Evolutionary conservation across 1,140 invertebrate species (phyloP), one percentile per base, ranked within the genome.

Genomic region (Nasonia giraulti): DNA sequence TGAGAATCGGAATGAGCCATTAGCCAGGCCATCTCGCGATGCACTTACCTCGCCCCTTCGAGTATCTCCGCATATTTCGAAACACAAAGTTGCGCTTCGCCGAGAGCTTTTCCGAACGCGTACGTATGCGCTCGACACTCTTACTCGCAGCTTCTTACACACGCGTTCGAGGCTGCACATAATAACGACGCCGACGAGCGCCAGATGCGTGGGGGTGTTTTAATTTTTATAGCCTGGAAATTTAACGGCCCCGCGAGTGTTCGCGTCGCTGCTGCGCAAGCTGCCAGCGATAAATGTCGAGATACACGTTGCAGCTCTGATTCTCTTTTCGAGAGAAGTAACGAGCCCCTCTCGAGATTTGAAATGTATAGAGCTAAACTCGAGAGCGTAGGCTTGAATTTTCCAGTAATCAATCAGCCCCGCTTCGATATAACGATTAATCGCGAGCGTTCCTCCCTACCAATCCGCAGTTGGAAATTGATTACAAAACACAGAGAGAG

Each of bases 1-100:
- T 4, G 55, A 33, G 62, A 80, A 80, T 80, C 79, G 66, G 79
- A 80, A 80, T 80, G 79, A 80, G 79, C 79, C 79, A 80, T 80
- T 80, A 80, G 66, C 62, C 33, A 71, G 79, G 40, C 79, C 79
- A 80, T 80, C 79, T 80, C 66, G 27, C 79, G 12, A 76, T 50
- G 74, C 40, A 20, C 40, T 40, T 50, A 20, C 55, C 55, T 6
- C 14, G 5, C 20, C 40, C 8, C 40, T 44, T 44, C 55, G 50
- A 55, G 50, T 55, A 2, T 55, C 55, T 62, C 17, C 17, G 55
- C 55, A 62, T 62, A 62, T 62, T 62, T 62, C 20, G 55, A 6
- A 62, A 62, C 20, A 62, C 7, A 62, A 62, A 62, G 55, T 62
- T n/a, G 7, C 17, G 55, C 17, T 17, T 6, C 4, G 20, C 14